phyloP scores from a whole-genome alignment of 2,888 invertebrate species.

The Lasioglossum zephyrum region DNA sequence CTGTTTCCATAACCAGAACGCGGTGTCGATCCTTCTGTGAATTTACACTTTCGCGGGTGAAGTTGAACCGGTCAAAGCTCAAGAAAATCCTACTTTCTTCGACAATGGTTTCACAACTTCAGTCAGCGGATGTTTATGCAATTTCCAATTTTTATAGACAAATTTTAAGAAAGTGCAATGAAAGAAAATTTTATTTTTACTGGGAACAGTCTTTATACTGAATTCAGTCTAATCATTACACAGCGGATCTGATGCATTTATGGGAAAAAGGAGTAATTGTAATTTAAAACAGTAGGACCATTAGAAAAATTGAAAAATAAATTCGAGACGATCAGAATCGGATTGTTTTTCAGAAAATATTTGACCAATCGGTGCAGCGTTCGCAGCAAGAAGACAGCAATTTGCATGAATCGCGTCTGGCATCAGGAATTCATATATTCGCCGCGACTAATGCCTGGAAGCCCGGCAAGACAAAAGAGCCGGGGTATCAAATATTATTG shows the following conservation, averaged over 20 bases:
- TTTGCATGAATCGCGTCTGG: not conserved
- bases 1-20: slow-evolving; percentile 13
- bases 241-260: too few species aligned
- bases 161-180: too few species aligned
- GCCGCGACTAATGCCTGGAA: not conserved
- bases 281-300: too few species aligned
- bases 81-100: not conserved
- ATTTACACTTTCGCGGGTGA: not conserved
- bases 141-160: too few species aligned
- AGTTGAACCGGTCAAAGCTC: not conserved
- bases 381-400: not conserved
- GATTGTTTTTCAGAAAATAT: not conserved
- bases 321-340: not conserved
- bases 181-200: too few species aligned
- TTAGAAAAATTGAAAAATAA: too few species aligned
- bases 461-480: not conserved
- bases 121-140: too few species aligned
- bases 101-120: not conserved
- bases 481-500: slow-evolving; percentile 11
- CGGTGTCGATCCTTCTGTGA: not conserved
- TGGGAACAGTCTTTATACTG: too few species aligned
- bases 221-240: too few species aligned
- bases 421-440: slow-evolving; percentile 6
- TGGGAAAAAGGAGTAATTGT: too few species aligned
- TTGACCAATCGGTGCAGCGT: not conserved